Evolutionary conservation across 2,113 vertebrate genomes (phyloP), one percentile per base, ranked within the genome.

Genomic region (Sebastes schlegelii): DNA sequence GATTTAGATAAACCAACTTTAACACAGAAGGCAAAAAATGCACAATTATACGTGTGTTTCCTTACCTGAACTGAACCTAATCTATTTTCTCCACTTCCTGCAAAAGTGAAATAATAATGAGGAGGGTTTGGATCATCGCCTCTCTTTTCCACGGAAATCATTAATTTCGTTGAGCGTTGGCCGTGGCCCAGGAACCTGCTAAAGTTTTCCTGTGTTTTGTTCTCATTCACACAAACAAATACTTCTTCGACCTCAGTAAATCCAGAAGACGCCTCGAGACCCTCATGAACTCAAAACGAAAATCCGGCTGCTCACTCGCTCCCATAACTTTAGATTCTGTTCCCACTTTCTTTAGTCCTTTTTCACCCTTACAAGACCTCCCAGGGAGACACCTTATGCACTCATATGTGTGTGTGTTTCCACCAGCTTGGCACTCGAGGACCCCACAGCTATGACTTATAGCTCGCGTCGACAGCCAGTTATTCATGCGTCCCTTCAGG

Each of bases 371-470:
- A 19, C 21, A 63, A 75, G 89, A 92, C 88, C 88, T 89, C 86
- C 86, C 91, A 93, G 42, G 62, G 61, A 85, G 88, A 69, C 69
- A 83, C 48, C 62, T 43, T 77, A 58, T 68, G 46, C 51, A 54
- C 49, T 23, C 69, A 21, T 80, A 26, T 67, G 76, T 54, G 63
- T 77, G 64, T 77, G 64, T 75, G 67, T 86, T 79, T 77, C 49
- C 72, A 62, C 49, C 23, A 61, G 69, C 17, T 49, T 70, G 73
- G 40, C 70, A 55, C 54, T 79, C 17, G 14, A 78, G 13, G 55
- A 81, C 55, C 73, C 76, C 45, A 43, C 80, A 34, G 43, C 83
- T 68, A 69, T 86, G 86, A 91, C 83, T 86, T 92, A 88, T 48
- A 72, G 79, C 68, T 82, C n/a, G 55, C 0, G 57, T 66, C 4